Evolutionary conservation across 2,888 invertebrate species (phyloP).

Genomic region (Diarsia rubi): DNA sequence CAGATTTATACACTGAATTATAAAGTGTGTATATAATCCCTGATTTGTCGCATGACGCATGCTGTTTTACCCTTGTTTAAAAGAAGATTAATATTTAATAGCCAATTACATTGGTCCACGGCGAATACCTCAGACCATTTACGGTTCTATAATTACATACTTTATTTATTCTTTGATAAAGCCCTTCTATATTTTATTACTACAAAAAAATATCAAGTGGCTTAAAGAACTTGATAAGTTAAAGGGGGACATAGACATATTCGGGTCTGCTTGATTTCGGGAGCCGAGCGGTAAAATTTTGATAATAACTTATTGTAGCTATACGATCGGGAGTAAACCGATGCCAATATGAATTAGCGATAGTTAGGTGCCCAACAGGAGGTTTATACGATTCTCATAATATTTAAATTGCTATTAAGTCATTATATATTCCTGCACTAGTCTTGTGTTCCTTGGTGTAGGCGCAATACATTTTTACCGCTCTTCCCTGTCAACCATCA

Average conservation of each 20-base stretch:
- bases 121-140: slow-evolving; percentile 48
- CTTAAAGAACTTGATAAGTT: slow-evolving; percentile 21
- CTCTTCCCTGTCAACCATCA: background rate
- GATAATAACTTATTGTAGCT: background rate
- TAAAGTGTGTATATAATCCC: background rate
- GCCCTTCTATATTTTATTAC: slow-evolving; percentile 29
- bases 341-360: background rate
- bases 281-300: background rate
- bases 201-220: slow-evolving; percentile 12
- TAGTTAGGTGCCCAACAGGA: background rate
- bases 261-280: background rate
- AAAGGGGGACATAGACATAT: background rate
- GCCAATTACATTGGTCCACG: slow-evolving; percentile 32
- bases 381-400: background rate
- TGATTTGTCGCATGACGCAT: background rate
- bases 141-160: slow-evolving; percentile 41
- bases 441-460: background rate
- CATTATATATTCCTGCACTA: background rate
- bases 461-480: background rate
- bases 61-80: slow-evolving; percentile 29
- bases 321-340: background rate
- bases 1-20: background rate
- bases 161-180: slow-evolving; percentile 40
- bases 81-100: slow-evolving; percentile 52
- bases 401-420: background rate